Evolutionary conservation across 53 echinoderm and acorn worm species (phyloP).

Genomic region (Crossaster papposus): DNA sequence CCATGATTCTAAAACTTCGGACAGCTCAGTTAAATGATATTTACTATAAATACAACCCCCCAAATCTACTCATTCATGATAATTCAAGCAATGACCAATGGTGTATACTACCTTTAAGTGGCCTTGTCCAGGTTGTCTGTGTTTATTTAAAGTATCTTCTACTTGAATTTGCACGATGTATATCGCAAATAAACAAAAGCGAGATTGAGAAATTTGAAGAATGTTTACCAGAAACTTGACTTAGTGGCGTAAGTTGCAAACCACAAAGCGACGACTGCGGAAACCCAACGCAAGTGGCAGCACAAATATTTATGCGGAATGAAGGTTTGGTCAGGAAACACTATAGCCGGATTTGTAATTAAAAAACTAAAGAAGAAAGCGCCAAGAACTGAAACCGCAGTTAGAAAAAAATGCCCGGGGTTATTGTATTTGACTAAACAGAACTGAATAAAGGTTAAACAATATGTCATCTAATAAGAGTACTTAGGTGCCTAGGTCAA

Average conservation of each 20-base stretch:
- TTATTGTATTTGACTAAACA: not conserved
- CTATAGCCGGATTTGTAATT: conserved; percentile 37
- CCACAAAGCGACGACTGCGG: not conserved
- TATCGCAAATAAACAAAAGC: not conserved
- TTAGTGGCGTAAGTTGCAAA: not conserved
- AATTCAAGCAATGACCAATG: too few species aligned
- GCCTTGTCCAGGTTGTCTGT: not conserved
- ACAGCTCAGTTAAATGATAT: too few species aligned
- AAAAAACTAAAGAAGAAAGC: conserved; percentile 11
- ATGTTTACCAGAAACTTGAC: not conserved
- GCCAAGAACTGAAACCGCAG: not conserved
- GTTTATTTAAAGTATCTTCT: not conserved
- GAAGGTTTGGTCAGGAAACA: conserved; percentile 2
- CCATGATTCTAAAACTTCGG: too few species aligned
- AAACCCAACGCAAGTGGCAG: conserved; percentile 30
- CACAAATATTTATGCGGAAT: conserved; percentile 43
- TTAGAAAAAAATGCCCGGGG: conserved; percentile 12
- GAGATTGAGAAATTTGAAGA: conserved; percentile 29
- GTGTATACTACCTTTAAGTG: too few species aligned
- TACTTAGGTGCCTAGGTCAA: not conserved
- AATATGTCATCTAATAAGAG: not conserved
- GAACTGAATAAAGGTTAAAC: not conserved
- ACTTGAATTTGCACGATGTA: not conserved
- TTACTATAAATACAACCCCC: too few species aligned
- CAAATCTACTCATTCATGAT: too few species aligned